Evolutionary conservation across 2,797 vertebrate genomes (phyloP).

Genomic region (Botia kubotai): DNA sequence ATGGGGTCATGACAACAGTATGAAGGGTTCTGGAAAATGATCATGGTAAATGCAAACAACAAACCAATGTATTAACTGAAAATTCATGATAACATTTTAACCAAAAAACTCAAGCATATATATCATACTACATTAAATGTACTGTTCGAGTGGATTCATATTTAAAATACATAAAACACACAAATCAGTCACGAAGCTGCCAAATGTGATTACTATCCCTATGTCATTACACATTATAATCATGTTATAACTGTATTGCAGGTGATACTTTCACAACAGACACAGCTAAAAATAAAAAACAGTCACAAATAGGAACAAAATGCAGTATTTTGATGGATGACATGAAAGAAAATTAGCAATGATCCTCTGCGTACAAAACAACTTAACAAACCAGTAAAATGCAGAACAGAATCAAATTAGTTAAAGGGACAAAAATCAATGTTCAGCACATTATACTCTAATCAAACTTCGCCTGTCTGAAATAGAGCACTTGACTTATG

Average conservation of each 20-base stretch:
- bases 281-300: background rate
- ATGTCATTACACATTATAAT: background rate
- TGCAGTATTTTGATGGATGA: background rate
- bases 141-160: background rate
- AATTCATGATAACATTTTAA: no score
- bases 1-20: background rate
- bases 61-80: background rate
- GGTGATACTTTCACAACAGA: background rate
- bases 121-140: background rate
- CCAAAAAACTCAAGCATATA: no score
- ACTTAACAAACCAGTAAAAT: background rate
- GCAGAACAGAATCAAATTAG: background rate
- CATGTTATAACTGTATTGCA: background rate
- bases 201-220: background rate
- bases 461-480: background rate
- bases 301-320: background rate
- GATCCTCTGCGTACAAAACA: background rate
- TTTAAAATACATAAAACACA: no score
- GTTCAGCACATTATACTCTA: background rate
- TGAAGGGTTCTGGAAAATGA: background rate
- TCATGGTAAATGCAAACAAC: background rate
- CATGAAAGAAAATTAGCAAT: background rate
- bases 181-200: background rate
- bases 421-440: background rate
- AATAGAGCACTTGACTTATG: background rate